Percentiles rank a stretch among this genome's conserved stretches.
Evolutionary conservation across 2,797 vertebrate genomes (phyloP).

Genomic region (Phoebastria nigripes): DNA sequence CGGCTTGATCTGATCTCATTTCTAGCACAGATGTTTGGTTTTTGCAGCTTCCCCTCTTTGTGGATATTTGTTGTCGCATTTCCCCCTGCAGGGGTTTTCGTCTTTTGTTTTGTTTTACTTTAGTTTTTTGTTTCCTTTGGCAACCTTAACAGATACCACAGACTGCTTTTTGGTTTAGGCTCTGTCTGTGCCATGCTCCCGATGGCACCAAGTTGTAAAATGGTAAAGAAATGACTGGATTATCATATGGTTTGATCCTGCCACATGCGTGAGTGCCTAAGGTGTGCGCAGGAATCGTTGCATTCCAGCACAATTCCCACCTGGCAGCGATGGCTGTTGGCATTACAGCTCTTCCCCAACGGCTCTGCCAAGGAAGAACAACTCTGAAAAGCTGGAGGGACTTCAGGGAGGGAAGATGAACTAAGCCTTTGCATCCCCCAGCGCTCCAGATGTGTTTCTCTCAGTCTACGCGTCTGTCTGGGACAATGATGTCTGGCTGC

Average conservation of each 20-base stretch:
- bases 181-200: not conserved
- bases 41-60: not conserved
- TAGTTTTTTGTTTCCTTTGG: not conserved
- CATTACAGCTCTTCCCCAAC: not conserved
- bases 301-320: not conserved
- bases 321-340: not conserved
- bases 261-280: not conserved
- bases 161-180: not conserved
- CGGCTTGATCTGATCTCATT: not conserved
- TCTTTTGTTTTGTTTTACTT: not conserved
- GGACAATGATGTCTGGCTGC: not conserved
- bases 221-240: not conserved
- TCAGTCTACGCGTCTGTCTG: accelerated
- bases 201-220: not conserved
- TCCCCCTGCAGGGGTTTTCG: not conserved
- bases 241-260: not conserved
- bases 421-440: not conserved
- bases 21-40: conserved; percentile 13
- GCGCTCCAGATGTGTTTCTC: not conserved
- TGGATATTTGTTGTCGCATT: not conserved
- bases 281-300: not conserved
- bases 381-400: not conserved
- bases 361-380: not conserved
- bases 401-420: not conserved
- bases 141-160: not conserved